A percentile compares a stretch with the other conserved stretches of the same genome.
These are phyloP conservation scores for Anolis carolinensis DNA, from an alignment of 2,113 vertebrate species.

Conservation along the genomic window DNA sequence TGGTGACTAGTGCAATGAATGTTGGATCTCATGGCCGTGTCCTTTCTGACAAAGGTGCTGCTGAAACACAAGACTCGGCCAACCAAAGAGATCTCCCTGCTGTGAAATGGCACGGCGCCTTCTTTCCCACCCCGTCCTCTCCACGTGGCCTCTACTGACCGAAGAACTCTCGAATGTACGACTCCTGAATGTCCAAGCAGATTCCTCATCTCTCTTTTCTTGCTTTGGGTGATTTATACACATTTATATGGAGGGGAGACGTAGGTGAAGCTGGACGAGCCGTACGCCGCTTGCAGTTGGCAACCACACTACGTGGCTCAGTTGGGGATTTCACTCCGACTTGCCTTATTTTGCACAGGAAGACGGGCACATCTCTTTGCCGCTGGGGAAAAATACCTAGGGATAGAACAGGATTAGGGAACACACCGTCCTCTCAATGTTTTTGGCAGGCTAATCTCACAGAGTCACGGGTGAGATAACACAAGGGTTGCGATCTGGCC, in stretches of 20 bases:
- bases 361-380: not conserved
- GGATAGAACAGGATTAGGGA: not conserved
- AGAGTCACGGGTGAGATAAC: not conserved
- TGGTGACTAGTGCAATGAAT: not conserved
- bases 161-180: not conserved
- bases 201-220: not conserved
- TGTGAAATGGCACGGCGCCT: not conserved
- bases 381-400: not conserved
- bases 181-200: rapidly evolving
- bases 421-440: not conserved
- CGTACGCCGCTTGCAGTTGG: not conserved
- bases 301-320: not conserved
- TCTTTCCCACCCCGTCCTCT: not conserved
- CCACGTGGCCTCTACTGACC: rapidly evolving
- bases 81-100: not conserved
- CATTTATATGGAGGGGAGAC: too few species aligned
- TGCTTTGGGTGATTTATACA: too few species aligned
- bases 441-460: not conserved
- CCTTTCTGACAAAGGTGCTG: not conserved
- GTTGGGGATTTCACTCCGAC: not conserved
- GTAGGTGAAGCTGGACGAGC: not conserved
- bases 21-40: rapidly evolving
- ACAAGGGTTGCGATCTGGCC: not conserved
- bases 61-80: rapidly evolving
- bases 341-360: not conserved